Conservation (phyloP, 2,797 vertebrate species). For the Mormyrops attenuatus region DNA sequence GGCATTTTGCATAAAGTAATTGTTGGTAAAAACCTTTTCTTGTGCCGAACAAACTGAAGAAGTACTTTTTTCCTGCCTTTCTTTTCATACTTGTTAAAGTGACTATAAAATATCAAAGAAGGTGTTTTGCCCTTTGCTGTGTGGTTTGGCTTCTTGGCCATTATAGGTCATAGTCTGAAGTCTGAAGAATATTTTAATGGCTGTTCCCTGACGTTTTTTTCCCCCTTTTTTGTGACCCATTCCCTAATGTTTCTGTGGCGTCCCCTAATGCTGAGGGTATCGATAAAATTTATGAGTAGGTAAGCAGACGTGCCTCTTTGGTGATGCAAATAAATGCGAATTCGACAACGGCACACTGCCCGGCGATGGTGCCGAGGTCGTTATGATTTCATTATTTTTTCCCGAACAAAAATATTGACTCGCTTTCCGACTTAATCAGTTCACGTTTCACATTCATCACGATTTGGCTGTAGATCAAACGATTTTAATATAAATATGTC, state of each 20-base stretch:
- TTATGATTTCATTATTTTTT: slow-evolving; percentile 27
- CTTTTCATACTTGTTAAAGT: background rate
- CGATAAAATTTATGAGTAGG: background rate
- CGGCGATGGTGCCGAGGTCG: background rate
- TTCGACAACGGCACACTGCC: background rate
- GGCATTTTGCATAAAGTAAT: slow-evolving; percentile 37
- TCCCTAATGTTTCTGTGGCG: background rate
- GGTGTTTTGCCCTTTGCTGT: background rate
- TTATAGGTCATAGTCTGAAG: background rate
- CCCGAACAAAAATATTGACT: slow-evolving; percentile 21
- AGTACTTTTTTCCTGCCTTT: background rate
- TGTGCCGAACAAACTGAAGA: background rate
- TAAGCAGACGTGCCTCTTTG: background rate
- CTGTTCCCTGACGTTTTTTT: background rate
- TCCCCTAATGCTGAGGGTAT: slow-evolving; percentile 5
- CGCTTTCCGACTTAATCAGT: slow-evolving; percentile 21
- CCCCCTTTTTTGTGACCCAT: background rate
- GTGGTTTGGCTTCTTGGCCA: background rate
- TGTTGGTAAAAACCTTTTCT: slow-evolving; percentile 22
- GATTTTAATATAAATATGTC: slow-evolving; percentile 26
- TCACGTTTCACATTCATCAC: slow-evolving; percentile 26
- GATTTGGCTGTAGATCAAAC: slow-evolving; percentile 15
- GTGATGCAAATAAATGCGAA: slow-evolving; percentile 16
- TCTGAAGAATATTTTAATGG: background rate
- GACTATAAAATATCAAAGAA: background rate